Percentiles rank a stretch among this genome's conserved stretches.
phyloP scores from a whole-genome alignment of 2,888 invertebrate genomes.

The Drosophila fungiperda region DNA sequence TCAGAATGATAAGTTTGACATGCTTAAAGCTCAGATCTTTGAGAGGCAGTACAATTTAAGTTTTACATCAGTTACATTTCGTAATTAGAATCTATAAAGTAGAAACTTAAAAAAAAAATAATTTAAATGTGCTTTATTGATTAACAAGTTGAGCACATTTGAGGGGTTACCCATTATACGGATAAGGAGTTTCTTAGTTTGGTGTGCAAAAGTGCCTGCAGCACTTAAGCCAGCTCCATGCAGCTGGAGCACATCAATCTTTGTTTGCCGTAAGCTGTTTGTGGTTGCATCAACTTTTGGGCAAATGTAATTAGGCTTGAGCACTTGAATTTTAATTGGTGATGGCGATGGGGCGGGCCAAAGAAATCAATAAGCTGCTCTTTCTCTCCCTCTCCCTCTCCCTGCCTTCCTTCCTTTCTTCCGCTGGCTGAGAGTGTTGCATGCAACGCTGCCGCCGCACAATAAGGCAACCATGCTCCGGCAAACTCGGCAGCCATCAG shows the following conservation, averaged over 20 bases:
- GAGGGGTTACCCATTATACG: not conserved
- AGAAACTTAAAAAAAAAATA: not conserved
- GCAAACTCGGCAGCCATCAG: slow-evolving; percentile 8
- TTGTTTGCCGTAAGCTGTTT: slow-evolving; percentile 19
- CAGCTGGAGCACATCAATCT: slow-evolving; percentile 21
- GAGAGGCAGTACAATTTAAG: not conserved
- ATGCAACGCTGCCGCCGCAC: slow-evolving; percentile 46
- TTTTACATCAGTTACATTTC: not conserved
- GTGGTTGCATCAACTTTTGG: slow-evolving; percentile 42
- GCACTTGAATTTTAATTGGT: slow-evolving; percentile 68
- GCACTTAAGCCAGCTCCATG: not conserved
- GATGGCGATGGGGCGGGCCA: slow-evolving; percentile 26
- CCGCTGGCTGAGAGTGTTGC: slow-evolving; percentile 51
- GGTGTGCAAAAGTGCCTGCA: not conserved
- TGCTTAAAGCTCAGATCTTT: not conserved
- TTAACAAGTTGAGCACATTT: not conserved
- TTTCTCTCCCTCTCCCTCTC: not conserved
- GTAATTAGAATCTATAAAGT: not conserved
- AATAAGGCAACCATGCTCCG: slow-evolving; percentile 20
- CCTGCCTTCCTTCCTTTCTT: no score
- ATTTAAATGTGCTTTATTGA: not conserved
- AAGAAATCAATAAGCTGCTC: slow-evolving; percentile 63
- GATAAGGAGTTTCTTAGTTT: not conserved
- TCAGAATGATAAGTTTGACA: not conserved
- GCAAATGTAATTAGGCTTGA: slow-evolving; percentile 65